Base-by-base conservation (phyloP, 1,140 invertebrate species). In the Thrips palmi region DNA sequence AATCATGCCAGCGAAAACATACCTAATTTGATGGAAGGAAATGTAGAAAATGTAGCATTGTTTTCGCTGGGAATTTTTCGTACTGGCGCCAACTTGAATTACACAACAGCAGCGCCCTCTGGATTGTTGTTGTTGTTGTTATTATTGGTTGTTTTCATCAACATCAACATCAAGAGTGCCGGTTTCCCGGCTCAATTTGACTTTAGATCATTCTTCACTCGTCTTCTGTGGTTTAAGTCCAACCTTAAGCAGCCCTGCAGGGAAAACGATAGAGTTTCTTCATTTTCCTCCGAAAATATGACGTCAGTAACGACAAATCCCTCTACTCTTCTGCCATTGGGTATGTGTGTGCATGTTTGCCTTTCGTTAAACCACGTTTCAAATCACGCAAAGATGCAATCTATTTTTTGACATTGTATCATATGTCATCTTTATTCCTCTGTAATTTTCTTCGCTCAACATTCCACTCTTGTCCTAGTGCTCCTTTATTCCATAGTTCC, bases 291-390 rank as follows among this genome's bases (percentile, higher is more conserved):
- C 20, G 50, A 46, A 36, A 56, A 54, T 51, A 42, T 55, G 6
- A 41, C 55, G 1, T 56, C 52, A 8, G 52, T 60, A 11, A 44
- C 52, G 11, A 49, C 70, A 19, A 79, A 78, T 58, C 74, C 74
- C 7, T 75, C 75, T 5, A 79, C 76, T 10, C 53, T 83, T 21
- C 58, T 82, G 40, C 77, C 77, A 31, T 51, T 81, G 33, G 72
- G 71, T 74, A 55, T 59, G 53, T 47, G 30, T 18, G 33, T 35
- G 19, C 29, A 24, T 25, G 18, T 37, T 24, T 23, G 17, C 1
- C 11, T 21, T 22, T 25, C 12, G 3, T 22, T 3, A 15, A 3
- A 12, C 12, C 20, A 37, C 17, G 10, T 6, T 37, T 10, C 4
- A 18, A 25, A 14, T 37, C 8, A 29, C 12, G 2, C 6, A 8